Evolutionary conservation across 2,113 vertebrate species (phyloP).

Genomic region (Cephalophus harveyi): DNA sequence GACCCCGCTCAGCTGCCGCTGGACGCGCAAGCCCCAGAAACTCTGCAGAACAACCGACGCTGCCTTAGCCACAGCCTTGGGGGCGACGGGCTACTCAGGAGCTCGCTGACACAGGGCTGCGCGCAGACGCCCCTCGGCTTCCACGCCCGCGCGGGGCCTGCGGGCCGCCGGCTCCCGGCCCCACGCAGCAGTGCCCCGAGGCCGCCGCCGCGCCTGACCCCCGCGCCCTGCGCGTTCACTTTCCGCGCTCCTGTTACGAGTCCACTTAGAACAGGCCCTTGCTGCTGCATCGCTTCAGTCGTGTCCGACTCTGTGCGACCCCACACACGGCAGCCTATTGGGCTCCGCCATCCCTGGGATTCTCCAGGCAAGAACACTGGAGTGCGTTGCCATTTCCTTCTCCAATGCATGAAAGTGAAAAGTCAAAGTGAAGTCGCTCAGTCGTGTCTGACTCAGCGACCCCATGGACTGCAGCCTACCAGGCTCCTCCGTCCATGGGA

Average conservation of each 20-base stretch:
- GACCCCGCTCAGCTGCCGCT: not conserved
- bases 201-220: not conserved
- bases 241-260: slow-evolving; percentile 19
- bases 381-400: no score
- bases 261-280: slow-evolving; percentile 40
- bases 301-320: no score
- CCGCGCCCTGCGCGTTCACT: not conserved
- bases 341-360: no score
- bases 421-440: no score
- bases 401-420: no score
- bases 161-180: accelerated
- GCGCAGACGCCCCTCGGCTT: not conserved
- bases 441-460: no score
- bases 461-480: no score
- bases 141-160: accelerated
- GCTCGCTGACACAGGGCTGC: not conserved
- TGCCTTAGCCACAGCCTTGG: not conserved
- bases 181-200: not conserved
- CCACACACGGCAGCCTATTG: no score
- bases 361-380: no score
- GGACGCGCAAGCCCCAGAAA: not conserved
- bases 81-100: not conserved
- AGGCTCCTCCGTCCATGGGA: no score
- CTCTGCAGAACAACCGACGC: not conserved
- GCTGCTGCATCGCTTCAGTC: no score